Evolutionary conservation across 2,888 invertebrate genomes (phyloP).

Genomic region (Pristionchus mayeri): DNA sequence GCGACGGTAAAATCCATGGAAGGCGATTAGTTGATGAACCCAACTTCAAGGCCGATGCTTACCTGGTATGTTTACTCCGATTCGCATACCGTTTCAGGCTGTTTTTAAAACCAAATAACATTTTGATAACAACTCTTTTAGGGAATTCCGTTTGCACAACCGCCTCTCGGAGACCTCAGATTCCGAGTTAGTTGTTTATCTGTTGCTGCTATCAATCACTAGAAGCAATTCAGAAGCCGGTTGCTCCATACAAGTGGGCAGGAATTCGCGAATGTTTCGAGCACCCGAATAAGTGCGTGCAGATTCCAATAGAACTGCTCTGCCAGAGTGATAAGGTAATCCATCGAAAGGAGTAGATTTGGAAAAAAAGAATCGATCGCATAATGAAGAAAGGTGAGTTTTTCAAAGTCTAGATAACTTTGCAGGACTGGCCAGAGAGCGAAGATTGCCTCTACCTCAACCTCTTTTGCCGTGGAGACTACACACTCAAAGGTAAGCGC

Average conservation of each 20-base stretch:
- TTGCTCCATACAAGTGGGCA: slow-evolving; percentile 35
- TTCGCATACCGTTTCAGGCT: no score
- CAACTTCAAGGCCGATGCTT: slow-evolving; percentile 16
- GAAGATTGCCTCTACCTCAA: slow-evolving; percentile 38
- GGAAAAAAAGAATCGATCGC: no score
- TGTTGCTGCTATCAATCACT: no score
- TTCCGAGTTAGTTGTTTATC: slow-evolving; percentile 3
- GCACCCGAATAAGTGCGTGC: slow-evolving; percentile 34
- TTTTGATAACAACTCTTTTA: background rate
- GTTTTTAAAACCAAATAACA: no score
- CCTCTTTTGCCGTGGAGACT: slow-evolving; percentile 17
- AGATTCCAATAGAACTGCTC: background rate
- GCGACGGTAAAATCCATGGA: slow-evolving; percentile 17
- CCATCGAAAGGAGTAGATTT: background rate
- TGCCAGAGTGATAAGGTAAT: background rate
- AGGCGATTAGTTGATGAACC: slow-evolving; percentile 1
- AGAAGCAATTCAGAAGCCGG: background rate
- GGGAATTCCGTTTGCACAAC: slow-evolving; percentile 21
- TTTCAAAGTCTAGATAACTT: no score
- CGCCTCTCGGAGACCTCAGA: background rate
- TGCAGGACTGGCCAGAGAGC: slow-evolving; percentile 2
- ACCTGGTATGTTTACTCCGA: slow-evolving; percentile 2
- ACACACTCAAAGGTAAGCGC: background rate
- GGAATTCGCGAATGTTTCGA: slow-evolving; percentile 21
- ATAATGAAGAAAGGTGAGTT: no score